Percentiles rank a stretch among this genome's conserved stretches.
phyloP scores from a whole-genome alignment of 2,888 invertebrate genomes.

The Cataglyphis livida region DNA sequence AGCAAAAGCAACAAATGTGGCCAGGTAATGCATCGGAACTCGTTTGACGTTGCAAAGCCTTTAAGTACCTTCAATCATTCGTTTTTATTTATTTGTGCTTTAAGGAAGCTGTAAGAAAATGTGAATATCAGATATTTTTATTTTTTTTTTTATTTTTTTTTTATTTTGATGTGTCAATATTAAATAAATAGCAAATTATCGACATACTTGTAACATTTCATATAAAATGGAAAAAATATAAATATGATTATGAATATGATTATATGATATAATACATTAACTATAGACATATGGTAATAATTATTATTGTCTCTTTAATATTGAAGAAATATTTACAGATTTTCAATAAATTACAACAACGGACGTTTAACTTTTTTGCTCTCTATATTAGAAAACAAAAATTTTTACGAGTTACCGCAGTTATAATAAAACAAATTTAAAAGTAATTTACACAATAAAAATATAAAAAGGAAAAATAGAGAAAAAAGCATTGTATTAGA shows the following conservation, averaged over 20 bases:
- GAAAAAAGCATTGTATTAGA: not conserved
- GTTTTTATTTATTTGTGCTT: not conserved
- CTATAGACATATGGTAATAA: not conserved
- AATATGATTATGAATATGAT: not conserved
- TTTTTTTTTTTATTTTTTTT: not conserved
- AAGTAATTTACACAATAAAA: not conserved
- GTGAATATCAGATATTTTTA: not conserved
- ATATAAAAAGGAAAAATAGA: not conserved
- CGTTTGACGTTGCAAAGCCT: not conserved
- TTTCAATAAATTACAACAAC: not conserved
- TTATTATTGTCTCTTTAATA: not conserved
- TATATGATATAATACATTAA: no score
- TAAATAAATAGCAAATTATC: not conserved
- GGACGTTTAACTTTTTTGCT: not conserved
- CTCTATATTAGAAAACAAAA: not conserved
- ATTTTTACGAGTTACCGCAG: not conserved
- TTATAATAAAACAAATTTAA: not conserved
- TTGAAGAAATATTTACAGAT: not conserved
- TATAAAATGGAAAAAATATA: not conserved
- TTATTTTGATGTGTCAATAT: not conserved
- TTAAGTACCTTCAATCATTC: not conserved
- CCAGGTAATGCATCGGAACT: not conserved
- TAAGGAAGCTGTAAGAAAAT: not conserved
- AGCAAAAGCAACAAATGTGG: not conserved
- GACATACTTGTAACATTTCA: not conserved